Percentiles rank a stretch among this genome's conserved stretches.
These are phyloP conservation scores for Scaptomyza cyrtandrae DNA, from an alignment of 2,888 invertebrate species.

Conservation along the genomic window DNA sequence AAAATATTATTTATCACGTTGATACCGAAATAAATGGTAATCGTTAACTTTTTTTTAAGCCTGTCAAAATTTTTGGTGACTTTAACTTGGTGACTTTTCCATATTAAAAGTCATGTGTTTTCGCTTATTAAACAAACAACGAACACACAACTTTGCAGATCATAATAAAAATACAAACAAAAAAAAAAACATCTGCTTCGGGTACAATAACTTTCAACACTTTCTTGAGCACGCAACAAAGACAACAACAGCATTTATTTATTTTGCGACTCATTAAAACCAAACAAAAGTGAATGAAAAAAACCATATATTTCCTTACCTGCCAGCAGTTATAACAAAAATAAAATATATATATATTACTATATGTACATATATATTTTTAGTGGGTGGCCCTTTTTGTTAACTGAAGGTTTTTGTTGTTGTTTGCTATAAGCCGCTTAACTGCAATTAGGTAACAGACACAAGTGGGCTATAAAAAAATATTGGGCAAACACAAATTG, in stretches of 20 bases:
- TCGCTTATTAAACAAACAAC: conserved; percentile 62
- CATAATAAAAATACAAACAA: conserved; percentile 16
- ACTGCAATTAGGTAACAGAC: conserved; percentile 42
- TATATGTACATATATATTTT: conserved; percentile 5
- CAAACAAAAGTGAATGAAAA: conserved; percentile 26
- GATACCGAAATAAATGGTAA: conserved; percentile 57
- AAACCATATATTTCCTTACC: conserved; percentile 14
- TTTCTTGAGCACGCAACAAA: conserved; percentile 63
- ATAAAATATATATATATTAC: not conserved
- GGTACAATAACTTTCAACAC: conserved; percentile 63
- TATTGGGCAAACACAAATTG: conserved; percentile 22
- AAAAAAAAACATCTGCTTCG: not conserved
- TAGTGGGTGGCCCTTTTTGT: conserved; percentile 54
- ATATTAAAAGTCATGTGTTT: conserved; percentile 49
- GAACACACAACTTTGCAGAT: conserved; percentile 42
- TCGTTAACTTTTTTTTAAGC: conserved; percentile 15
- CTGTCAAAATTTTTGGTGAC: conserved; percentile 29
- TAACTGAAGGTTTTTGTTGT: conserved; percentile 23
- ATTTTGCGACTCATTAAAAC: conserved; percentile 61
- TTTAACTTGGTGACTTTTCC: no score
- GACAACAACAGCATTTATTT: conserved; percentile 2
- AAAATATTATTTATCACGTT: conserved; percentile 35
- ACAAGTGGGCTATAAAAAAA: conserved; percentile 20
- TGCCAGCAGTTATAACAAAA: conserved; percentile 5
- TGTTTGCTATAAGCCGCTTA: conserved; percentile 39